These are phyloP conservation scores for Bursaphelenchus okinawaensis DNA, from an alignment of 2,888 invertebrate genomes.

Conservation along the genomic window DNA sequence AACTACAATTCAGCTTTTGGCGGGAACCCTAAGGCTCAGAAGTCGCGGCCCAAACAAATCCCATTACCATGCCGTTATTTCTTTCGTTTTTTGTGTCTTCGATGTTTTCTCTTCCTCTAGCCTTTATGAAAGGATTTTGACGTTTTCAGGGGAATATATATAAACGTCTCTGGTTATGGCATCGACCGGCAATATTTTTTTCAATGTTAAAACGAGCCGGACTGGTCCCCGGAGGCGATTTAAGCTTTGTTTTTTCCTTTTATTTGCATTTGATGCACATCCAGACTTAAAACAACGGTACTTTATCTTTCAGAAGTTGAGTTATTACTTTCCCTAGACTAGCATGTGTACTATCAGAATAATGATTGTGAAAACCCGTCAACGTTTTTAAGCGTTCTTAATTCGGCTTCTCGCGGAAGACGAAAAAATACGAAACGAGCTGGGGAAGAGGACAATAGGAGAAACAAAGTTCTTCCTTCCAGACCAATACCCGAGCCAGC, in stretches of 20 bases:
- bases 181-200: not conserved
- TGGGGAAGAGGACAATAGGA: not conserved
- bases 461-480: not conserved
- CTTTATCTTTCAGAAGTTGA: no score
- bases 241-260: not conserved
- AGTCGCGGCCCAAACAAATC: not conserved
- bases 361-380: no score
- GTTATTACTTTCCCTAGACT: no score
- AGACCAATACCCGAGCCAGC: not conserved
- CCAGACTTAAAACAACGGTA: no score
- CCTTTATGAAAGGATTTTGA: not conserved
- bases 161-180: not conserved
- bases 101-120: not conserved
- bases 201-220: not conserved
- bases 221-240: not conserved
- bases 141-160: not conserved
- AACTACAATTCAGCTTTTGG: not conserved
- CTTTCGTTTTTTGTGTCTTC: not conserved
- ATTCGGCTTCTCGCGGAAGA: not conserved
- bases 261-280: not conserved
- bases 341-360: no score
- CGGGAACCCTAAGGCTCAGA: not conserved
- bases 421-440: not conserved
- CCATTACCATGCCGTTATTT: not conserved
- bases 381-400: not conserved